phyloP scores from a whole-genome alignment of 2,888 invertebrate species.

The Thymelicus sylvestris region DNA sequence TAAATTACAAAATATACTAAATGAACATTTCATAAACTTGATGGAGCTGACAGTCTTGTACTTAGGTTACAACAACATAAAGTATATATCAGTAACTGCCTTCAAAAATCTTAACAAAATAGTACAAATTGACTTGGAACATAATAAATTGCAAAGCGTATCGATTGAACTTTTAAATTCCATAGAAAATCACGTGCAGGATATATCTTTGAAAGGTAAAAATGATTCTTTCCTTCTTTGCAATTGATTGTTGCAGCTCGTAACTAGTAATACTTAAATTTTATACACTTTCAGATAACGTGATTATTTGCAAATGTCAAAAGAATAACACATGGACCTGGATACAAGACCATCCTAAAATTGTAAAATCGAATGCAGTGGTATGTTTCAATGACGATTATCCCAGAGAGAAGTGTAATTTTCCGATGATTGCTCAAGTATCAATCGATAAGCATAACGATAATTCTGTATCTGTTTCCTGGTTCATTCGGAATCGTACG shows the following conservation, averaged over 20 bases:
- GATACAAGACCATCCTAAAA: constrained; percentile 92
- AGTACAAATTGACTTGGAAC: constrained; percentile 90
- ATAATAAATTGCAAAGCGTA: constrained; percentile 92
- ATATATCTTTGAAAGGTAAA: constrained; percentile 91
- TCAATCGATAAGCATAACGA: constrained; percentile 95
- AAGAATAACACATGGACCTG: constrained; percentile 97
- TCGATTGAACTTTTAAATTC: constrained; percentile 91
- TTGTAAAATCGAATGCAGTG: constrained; percentile 66
- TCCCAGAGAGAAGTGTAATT: constrained; percentile 78
- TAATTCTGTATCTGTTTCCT: constrained; percentile 93
- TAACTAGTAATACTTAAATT: not conserved
- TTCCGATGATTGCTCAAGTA: constrained; percentile 92
- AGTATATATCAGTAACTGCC: constrained; percentile 90
- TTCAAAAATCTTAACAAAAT: constrained; percentile 92
- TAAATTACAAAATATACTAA: constrained; percentile 91
- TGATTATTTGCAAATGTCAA: constrained; percentile 94
- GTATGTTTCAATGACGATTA: constrained; percentile 72
- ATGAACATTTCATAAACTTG: constrained; percentile 90
- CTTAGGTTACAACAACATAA: constrained; percentile 92
- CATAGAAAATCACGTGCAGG: constrained; percentile 92
- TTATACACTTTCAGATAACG: constrained; percentile 87
- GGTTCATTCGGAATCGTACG: constrained; percentile 95
- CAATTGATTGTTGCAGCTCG: not conserved
- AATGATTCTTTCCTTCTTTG: not conserved
- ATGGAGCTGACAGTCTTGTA: constrained; percentile 91